Conservation (phyloP, 2,888 invertebrate genomes). For the Philopedon plagiatum region DNA sequence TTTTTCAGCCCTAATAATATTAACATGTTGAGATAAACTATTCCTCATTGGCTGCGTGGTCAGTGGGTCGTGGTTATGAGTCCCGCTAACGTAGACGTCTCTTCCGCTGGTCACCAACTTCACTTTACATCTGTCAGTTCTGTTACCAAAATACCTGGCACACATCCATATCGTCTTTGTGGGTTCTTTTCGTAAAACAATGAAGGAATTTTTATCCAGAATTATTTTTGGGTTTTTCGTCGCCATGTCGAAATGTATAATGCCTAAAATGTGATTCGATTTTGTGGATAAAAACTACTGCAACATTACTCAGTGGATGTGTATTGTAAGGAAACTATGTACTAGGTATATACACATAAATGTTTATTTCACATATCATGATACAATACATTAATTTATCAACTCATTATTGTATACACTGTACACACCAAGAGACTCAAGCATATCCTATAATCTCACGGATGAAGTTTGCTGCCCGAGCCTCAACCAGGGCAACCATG, state of each 20-base stretch:
- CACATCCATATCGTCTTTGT: constrained; percentile 56
- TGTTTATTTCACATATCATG: too few species aligned
- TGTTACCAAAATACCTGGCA: constrained; percentile 51
- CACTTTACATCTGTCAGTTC: constrained; percentile 56
- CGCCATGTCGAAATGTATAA: constrained; percentile 57
- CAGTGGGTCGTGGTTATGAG: constrained; percentile 55
- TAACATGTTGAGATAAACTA: constrained; percentile 54
- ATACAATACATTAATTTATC: too few species aligned
- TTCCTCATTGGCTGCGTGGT: constrained; percentile 48
- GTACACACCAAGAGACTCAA: too few species aligned
- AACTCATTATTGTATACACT: too few species aligned
- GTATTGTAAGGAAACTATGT: too few species aligned
- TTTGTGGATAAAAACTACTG: too few species aligned
- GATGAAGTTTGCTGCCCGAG: too few species aligned
- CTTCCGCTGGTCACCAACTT: constrained; percentile 57
- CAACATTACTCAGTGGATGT: too few species aligned
- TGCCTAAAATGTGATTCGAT: constrained; percentile 50
- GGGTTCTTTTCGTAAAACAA: constrained; percentile 45
- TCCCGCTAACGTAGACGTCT: constrained; percentile 56
- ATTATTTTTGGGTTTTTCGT: constrained; percentile 59
- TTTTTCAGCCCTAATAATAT: constrained; percentile 44
- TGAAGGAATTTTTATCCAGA: constrained; percentile 52
- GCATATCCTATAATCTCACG: too few species aligned
- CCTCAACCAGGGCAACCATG: too few species aligned
- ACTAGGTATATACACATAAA: too few species aligned